These are phyloP conservation scores for Cossypha caffra DNA, from an alignment of 2,797 vertebrate species.

Conservation along the genomic window DNA sequence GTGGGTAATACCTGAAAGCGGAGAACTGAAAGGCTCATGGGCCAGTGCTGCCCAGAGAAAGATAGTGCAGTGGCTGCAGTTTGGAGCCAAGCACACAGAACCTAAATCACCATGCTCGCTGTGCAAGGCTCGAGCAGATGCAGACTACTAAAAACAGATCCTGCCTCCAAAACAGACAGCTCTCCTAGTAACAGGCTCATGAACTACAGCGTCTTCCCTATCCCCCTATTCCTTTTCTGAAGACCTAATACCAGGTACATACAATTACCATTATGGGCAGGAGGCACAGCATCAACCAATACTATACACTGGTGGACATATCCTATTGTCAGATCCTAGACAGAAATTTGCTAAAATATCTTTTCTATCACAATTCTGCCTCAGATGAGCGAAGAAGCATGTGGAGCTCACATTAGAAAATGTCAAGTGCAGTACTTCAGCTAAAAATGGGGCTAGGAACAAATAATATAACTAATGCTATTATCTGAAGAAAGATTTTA, in stretches of 20 bases:
- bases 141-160: not conserved
- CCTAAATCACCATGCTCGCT: rapidly evolving
- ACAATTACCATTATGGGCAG: not conserved
- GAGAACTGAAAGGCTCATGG: not conserved
- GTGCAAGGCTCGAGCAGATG: not conserved
- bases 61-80: not conserved
- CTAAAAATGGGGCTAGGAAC: not conserved
- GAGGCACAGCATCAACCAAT: not conserved
- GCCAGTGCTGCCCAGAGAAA: not conserved
- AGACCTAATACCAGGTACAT: not conserved
- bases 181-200: not conserved
- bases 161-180: not conserved
- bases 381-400: not conserved
- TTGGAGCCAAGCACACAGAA: not conserved
- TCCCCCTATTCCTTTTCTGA: not conserved
- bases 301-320: not conserved
- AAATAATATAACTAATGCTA: not conserved
- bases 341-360: not conserved
- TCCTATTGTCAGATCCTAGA: not conserved
- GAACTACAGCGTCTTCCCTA: not conserved
- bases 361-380: not conserved
- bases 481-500: not conserved
- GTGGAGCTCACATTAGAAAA: not conserved
- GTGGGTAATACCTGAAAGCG: not conserved
- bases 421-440: not conserved